Evolutionary conservation across 2,113 vertebrate genomes (phyloP), one percentile per base, ranked within the genome.

Genomic region (Oreochromis tanganicae): DNA sequence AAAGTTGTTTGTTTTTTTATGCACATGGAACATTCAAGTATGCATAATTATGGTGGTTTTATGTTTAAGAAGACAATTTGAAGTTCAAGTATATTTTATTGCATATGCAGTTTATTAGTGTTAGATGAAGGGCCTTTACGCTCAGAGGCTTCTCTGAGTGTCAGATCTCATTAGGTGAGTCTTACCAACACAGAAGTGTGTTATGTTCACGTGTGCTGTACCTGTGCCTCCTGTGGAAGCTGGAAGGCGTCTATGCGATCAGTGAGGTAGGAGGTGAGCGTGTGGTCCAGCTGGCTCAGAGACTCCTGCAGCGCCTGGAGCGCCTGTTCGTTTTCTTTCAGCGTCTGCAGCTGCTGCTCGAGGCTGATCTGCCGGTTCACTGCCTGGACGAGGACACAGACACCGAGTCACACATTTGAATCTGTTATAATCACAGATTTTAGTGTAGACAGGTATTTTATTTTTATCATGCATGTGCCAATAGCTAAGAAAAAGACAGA

Each of bases 181-280:
- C 54, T 13, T 54, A 17, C 27, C 16, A 10, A 6, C 50, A 29
- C 61, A 80, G 46, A 19, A 59, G 75, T 81, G 85, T 24, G 10
- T 21, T 43, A 8, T 17, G 34, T 5, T 7, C 11, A 43, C 3
- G 32, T 32, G 32, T 24, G 8, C 2, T n/a, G n/a, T 88, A 99
- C 99, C 98, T 99, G 98, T 13, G 98, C 98, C 88, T 99, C 98
- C 90, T 98, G 97, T 0, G 99, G 98, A 52, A 99, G 96, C 90
- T 99, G 98, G 91, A 98, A 97, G 73, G 98, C 99, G 50, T 99
- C 99, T 19, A 99, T 81, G 61, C 98, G 97, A n/a, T 99, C 98
- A 0, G 98, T 99, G 93, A 99, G 95, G 93, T 99, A 99, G 1
- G 97, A 97, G 1, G 98, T 98, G 54, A 99, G 97, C 1, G 97